Percentiles rank a stretch among this genome's conserved stretches.
These are phyloP conservation scores for Bufo gargarizans DNA, from an alignment of 2,113 vertebrate genomes.

Conservation along the genomic window DNA sequence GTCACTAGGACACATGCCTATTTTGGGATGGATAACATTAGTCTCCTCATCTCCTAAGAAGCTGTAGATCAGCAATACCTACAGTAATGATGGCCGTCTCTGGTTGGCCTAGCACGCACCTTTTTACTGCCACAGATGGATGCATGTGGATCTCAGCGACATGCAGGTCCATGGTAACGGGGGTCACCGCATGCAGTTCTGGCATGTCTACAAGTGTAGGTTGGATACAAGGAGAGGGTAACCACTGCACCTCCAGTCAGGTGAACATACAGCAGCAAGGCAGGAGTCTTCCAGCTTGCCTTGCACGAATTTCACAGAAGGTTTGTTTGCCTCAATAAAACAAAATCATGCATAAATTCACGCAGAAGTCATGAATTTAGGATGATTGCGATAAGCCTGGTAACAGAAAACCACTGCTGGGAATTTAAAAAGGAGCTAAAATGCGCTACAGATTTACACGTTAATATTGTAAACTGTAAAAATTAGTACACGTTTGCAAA, in stretches of 20 bases:
- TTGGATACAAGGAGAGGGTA: neutral
- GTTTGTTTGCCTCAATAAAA: neutral
- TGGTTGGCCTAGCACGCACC: neutral
- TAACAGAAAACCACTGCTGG: constrained; percentile 3
- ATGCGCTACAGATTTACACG: constrained; percentile 56
- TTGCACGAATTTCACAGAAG: neutral
- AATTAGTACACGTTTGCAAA: constrained; percentile 77
- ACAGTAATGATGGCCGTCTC: constrained; percentile 11
- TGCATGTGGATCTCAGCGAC: constrained; percentile 16
- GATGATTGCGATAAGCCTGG: neutral
- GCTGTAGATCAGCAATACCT: constrained; percentile 12
- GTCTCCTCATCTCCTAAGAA: neutral
- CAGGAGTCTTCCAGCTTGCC: constrained; percentile 6
- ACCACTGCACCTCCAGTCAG: neutral
- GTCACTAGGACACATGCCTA: constrained; percentile 11
- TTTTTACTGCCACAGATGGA: constrained; percentile 28
- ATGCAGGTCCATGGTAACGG: constrained; percentile 37
- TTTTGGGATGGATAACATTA: neutral
- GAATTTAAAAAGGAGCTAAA: constrained; percentile 46
- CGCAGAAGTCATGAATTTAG: constrained; percentile 22
- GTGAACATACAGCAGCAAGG: constrained; percentile 25
- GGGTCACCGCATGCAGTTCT: constrained; percentile 32
- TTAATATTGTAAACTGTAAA: constrained; percentile 69
- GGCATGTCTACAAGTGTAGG: neutral
- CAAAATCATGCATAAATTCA: constrained; percentile 29